Conservation (phyloP, 2,113 vertebrate species). For the Catharus fuscescens region DNA sequence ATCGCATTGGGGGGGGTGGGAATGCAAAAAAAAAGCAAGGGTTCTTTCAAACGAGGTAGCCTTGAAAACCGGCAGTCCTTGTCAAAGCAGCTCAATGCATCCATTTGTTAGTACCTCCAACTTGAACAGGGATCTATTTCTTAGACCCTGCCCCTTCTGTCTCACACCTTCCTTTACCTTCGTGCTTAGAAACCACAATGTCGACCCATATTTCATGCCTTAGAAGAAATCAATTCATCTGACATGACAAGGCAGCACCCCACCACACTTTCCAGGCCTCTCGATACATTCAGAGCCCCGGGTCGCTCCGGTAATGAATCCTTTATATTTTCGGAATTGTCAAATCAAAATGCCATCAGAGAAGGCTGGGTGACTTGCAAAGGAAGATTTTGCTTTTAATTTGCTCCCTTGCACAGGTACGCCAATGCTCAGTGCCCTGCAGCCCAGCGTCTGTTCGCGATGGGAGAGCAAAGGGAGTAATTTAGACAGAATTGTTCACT, state of each 20-base stretch:
- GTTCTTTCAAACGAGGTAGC: not conserved
- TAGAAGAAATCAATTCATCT: constrained; percentile 45
- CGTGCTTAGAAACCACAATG: constrained; percentile 58
- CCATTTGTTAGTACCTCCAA: constrained; percentile 7
- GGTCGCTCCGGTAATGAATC: not conserved
- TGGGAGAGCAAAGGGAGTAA: not conserved
- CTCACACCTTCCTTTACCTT: constrained; percentile 54
- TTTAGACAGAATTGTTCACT: not conserved
- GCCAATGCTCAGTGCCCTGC: not conserved
- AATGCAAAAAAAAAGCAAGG: not conserved
- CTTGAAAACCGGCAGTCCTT: constrained; percentile 43
- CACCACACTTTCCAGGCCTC: constrained; percentile 5
- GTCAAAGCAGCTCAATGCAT: constrained; percentile 57
- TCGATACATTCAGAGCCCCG: not conserved
- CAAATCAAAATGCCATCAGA: not conserved
- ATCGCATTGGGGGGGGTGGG: not conserved
- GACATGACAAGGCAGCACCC: constrained; percentile 27
- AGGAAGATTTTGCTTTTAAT: not conserved
- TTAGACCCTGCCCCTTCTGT: constrained; percentile 23
- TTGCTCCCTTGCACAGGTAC: not conserved
- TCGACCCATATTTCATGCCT: constrained; percentile 39
- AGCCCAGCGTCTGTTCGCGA: accelerated
- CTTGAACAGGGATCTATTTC: constrained; percentile 47
- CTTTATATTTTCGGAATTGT: not conserved
- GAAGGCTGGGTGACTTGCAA: not conserved